Base-by-base conservation (phyloP, 2,797 vertebrate species). In the Babyrousa celebensis region DNA sequence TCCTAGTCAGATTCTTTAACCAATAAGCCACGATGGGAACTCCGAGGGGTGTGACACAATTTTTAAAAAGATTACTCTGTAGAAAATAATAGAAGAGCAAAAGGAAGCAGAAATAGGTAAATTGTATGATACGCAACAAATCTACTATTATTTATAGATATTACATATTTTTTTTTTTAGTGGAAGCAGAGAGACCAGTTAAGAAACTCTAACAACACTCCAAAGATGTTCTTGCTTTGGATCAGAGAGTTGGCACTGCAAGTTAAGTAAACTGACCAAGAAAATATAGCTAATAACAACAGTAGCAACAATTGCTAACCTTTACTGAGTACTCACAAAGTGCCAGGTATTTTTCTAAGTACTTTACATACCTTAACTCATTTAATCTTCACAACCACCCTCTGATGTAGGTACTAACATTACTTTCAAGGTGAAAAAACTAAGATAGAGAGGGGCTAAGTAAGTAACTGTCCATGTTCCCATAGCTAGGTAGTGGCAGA, bases 401-500 rank as follows among this genome's bases (percentile, higher is more conserved):
- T 79, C 48, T 79, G 29, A 93, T 36, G 18, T 25, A 84, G 32
- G 58, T 79, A 67, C 23, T 36, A 85, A 36, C 58, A 67, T 40
- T 80, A 80, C 58, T 84, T 93, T 89, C 89, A 92, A 63, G n/a
- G 15, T 89, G 82, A 77, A 70, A 40, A 95, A 77, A 83, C 54
- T 43, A 17, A 83, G 58, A 54, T 52, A 75, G 25, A 67, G 60
- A 67, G 20, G 52, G 36, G 16, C 58, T 54, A 60, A 84, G 77
- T 87, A 95, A 80, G 72, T 36, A 80, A 71, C n/a, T 20, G 18
- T 25, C 36, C 48, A 36, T 16, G 15, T 60, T 70, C 48, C 85
- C 29, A 48, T 0, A 40, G 72, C 36, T 60, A 85, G 78, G 40
- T 12, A 85, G 65, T 67, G n/a, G 74, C 74, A 56, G 12, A 58